Evolutionary conservation across 2,888 invertebrate genomes (phyloP).

Genomic region (Leptopilina syphax): DNA sequence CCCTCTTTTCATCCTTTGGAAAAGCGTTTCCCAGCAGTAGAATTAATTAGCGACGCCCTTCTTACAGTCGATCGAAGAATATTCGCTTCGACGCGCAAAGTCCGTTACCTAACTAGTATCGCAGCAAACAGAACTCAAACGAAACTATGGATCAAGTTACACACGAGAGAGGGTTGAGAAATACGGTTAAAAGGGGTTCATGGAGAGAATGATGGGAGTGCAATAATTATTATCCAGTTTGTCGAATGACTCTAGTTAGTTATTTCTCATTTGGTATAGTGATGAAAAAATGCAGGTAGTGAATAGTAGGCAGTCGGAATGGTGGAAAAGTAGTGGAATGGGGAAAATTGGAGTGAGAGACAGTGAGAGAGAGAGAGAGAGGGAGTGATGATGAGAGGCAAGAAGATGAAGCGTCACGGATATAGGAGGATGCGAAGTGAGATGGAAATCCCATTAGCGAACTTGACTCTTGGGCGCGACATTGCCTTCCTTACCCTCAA

Average conservation of each 20-base stretch:
- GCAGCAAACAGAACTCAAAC: conserved; percentile 22
- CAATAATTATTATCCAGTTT: conserved; percentile 67
- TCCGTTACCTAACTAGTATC: conserved; percentile 44
- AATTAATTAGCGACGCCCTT: conserved; percentile 66
- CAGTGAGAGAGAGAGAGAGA: not conserved
- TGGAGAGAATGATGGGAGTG: conserved; percentile 43
- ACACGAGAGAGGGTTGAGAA: conserved; percentile 24
- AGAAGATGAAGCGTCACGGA: conserved; percentile 53
- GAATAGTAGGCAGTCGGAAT: not conserved
- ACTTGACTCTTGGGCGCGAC: conserved; percentile 59
- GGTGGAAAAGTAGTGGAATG: not conserved
- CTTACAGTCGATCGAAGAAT: conserved; percentile 60
- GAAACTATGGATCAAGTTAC: conserved; percentile 35
- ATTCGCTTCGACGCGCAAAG: conserved; percentile 56
- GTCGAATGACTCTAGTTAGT: conserved; percentile 59
- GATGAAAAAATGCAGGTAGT: not conserved
- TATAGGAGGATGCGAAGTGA: conserved; percentile 59
- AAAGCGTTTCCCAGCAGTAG: conserved; percentile 48
- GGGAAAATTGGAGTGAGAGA: not conserved
- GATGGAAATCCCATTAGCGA: conserved; percentile 69
- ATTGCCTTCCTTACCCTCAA: conserved; percentile 55
- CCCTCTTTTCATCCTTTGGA: conserved; percentile 23
- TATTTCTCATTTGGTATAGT: not conserved
- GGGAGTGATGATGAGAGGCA: not conserved
- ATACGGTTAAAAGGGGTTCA: not conserved